Evolutionary conservation across 2,888 invertebrate genomes (phyloP), one percentile per base, ranked within the genome.

Genomic region (Dorcus hopei): DNA sequence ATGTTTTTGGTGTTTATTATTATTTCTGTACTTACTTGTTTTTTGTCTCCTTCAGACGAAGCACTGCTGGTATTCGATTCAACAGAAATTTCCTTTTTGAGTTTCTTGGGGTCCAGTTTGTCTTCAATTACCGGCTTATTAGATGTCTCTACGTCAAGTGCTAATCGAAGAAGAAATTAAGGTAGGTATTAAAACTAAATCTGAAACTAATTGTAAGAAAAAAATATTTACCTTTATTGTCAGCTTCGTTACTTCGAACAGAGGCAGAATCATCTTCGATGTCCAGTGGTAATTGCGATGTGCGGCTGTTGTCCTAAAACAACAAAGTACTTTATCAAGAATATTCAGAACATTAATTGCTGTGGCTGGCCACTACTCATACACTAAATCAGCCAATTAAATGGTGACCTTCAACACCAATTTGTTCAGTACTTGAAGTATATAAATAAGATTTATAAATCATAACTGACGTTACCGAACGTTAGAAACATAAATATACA

Each of bases 181-280:
- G 16, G 2, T 42, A 8, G 16, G 16, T 42, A 16, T 42, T 16
- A 42, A 11, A 41, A 41, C 5, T 4, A 7, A 42, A 8, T 16
- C 42, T 38, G n/a, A 47, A 14, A 23, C 16, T 45, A 43, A 52
- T n/a, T 7, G 1, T 42, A 52, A 43, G 39, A 57, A 49, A 49
- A 58, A 49, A 51, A 14, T 19, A 60, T 79, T 80, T 76, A 89
- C 90, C 83, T 82, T 92, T 93, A 81, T 83, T 81, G 78, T 92
- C 92, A 80, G 87, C 87, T 79, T 91, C 92, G 84, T 87, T 90
- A 82, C 88, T 88, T 80, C 88, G 86, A 77, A 91, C 85, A 65
- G 92, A 91, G 74, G 90, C 87, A 73, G 91, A 87, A 84, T 93
- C 93, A 90, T 93, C 93, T 89, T 92, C 93, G 86, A 90, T 85